A percentile compares a stretch with the other conserved stretches of the same genome.
Conservation (phyloP, 2,113 vertebrate genomes). For the Polypterus senegalus region DNA sequence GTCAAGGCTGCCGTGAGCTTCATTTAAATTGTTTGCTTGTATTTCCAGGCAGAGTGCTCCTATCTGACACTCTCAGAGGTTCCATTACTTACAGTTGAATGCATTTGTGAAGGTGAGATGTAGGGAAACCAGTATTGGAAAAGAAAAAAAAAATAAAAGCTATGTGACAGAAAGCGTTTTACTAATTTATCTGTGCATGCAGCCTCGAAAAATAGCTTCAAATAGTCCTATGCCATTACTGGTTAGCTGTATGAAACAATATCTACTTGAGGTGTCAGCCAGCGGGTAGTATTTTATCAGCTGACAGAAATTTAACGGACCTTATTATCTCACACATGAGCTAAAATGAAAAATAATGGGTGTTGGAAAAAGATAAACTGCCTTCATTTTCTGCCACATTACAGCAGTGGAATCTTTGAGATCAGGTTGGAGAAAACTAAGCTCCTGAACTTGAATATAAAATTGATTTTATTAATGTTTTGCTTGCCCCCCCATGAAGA, state of each 20-base stretch:
- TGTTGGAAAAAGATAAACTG: slow-evolving; percentile 28
- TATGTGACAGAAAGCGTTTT: not conserved
- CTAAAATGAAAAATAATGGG: slow-evolving; percentile 29
- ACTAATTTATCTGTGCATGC: not conserved
- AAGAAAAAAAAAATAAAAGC: not conserved
- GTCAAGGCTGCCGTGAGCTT: not conserved
- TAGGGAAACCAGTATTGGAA: not conserved
- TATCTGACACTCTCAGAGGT: slow-evolving; percentile 3
- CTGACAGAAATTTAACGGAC: slow-evolving; percentile 30
- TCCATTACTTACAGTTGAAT: not conserved
- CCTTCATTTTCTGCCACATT: slow-evolving; percentile 23
- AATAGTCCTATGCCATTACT: slow-evolving; percentile 5
- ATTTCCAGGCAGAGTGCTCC: not conserved
- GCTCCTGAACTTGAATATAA: not conserved
- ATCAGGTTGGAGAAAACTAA: not conserved
- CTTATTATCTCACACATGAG: slow-evolving; percentile 32
- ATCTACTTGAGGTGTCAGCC: slow-evolving; percentile 22
- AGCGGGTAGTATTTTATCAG: slow-evolving; percentile 26
- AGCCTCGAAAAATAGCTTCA: not conserved
- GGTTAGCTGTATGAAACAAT: slow-evolving; percentile 12
- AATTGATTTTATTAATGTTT: slow-evolving; percentile 3
- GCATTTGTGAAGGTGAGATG: not conserved
- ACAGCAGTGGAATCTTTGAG: slow-evolving; percentile 4
- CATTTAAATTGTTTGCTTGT: not conserved
- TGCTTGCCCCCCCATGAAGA: not conserved